Evolutionary conservation across 2,797 vertebrate genomes (phyloP), one percentile per base, ranked within the genome.

Genomic region (Phrynocephalus guinanensis): DNA sequence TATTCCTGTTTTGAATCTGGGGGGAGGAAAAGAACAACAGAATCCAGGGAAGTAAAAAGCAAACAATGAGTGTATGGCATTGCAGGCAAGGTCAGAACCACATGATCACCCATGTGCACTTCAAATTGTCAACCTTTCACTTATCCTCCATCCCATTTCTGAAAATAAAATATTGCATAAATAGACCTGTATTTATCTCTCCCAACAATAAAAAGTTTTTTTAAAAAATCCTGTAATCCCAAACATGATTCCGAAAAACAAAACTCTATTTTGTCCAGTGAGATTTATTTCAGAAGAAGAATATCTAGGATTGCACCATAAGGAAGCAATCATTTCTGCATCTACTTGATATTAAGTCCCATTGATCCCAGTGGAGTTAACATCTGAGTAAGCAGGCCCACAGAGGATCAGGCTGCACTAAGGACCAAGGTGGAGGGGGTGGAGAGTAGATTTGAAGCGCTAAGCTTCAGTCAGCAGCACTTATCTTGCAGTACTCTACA

Each of bases 21-120:
- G 73, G 66, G 28, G 48, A 20, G 76, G 60, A 63, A 77, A 71
- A 82, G 48, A 33, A 67, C 70, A 77, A 83, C 70, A 80, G 56
- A 83, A 83, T 80, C 38, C 67, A 52, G 56, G 87, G 77, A 84
- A 84, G 22, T 84, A 24, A 44, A 80, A 80, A 84, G 44, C 70
- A 82, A 81, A 81, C 72, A 13, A 8, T 6, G 68, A 80, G 24
- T 28, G 48, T 50, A 30, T 6, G 44, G 48, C 76, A 76, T 15
- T 44, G 9, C 63, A 82, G 28, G 56, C 48, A 63, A 86, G 60
- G 77, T 71, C 82, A 84, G 33, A 81, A 44, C 56, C 67, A 68
- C 28, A 26, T 22, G n/a, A 68, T 20, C 15, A 52, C 52, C 67
- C 84, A 67, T 44, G 24, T 48, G 63, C 28, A 20, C 82, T 15